These are phyloP conservation scores for Eupleurogrammus muticus DNA, from an alignment of 2,797 vertebrate genomes.

Conservation along the genomic window DNA sequence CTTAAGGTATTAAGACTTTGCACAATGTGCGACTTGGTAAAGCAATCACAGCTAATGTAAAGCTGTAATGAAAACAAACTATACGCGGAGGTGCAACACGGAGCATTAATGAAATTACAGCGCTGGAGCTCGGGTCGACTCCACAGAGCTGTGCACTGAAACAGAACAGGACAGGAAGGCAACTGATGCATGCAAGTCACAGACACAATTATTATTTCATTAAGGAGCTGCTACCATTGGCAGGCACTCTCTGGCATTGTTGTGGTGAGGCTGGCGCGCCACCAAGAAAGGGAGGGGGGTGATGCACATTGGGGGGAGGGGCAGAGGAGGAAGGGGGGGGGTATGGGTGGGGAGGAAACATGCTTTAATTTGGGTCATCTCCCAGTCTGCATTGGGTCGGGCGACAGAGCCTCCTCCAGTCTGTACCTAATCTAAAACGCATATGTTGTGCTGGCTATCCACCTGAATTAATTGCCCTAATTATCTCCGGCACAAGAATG, in stretches of 20 bases:
- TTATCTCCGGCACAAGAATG: conserved; percentile 77
- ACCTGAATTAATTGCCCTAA: conserved; percentile 85
- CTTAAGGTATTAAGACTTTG: conserved; percentile 37
- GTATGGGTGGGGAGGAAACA: conserved; percentile 65
- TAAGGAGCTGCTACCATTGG: conserved; percentile 77
- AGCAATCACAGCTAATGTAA: conserved; percentile 59
- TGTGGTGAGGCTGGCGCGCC: conserved; percentile 64
- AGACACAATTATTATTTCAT: conserved; percentile 85
- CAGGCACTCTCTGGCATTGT: conserved; percentile 71
- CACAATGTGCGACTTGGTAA: conserved; percentile 42
- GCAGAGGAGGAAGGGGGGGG: conserved; percentile 42
- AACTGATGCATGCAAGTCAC: conserved; percentile 75
- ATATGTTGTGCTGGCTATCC: conserved; percentile 79
- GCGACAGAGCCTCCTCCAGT: conserved; percentile 68
- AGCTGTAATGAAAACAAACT: conserved; percentile 70
- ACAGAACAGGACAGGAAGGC: conserved; percentile 71
- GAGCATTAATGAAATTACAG: conserved; percentile 73
- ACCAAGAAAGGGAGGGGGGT: conserved; percentile 47
- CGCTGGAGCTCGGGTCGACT: conserved; percentile 55
- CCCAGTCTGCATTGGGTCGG: conserved; percentile 74
- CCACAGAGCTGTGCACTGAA: conserved; percentile 57
- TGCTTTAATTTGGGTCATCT: conserved; percentile 84
- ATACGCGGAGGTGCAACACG: conserved; percentile 59
- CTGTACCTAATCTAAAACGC: conserved; percentile 79
- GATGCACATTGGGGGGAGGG: conserved; percentile 26